Evolutionary conservation across 2,113 vertebrate genomes (phyloP).

Genomic region (Urocitellus parryii): DNA sequence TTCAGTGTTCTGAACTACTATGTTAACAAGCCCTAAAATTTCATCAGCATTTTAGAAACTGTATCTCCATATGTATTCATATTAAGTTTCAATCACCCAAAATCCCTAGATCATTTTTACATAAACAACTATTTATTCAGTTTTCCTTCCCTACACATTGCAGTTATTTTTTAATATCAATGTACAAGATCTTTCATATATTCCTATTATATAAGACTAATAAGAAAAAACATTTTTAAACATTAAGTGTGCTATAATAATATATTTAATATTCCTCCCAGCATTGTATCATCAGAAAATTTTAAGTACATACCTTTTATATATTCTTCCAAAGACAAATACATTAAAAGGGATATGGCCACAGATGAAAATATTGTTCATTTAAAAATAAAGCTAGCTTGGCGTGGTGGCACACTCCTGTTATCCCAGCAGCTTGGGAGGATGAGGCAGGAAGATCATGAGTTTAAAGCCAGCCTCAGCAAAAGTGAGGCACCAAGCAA

Average conservation of each 20-base stretch:
- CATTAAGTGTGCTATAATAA: background rate
- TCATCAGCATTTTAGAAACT: constrained; percentile 4
- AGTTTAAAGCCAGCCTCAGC: no score
- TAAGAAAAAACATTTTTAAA: background rate
- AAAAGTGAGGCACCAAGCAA: no score
- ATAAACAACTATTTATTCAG: constrained; percentile 28
- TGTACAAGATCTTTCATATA: constrained; percentile 29
- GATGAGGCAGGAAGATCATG: no score
- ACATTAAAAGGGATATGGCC: background rate
- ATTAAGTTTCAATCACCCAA: constrained; percentile 11
- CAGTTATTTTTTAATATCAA: constrained; percentile 11
- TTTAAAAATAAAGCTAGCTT: background rate
- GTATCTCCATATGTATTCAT: constrained; percentile 8
- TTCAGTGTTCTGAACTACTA: background rate
- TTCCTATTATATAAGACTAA: constrained; percentile 28
- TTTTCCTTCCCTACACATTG: constrained; percentile 3
- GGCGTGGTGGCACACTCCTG: no score
- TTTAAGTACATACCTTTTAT: constrained; percentile 48
- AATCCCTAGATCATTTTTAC: constrained; percentile 44
- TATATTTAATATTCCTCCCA: constrained; percentile 39
- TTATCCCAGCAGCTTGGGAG: no score
- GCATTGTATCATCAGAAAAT: constrained; percentile 45
- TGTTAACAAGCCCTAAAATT: background rate
- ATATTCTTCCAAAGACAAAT: constrained; percentile 49
- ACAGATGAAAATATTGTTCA: background rate